These are phyloP conservation scores for Linurgus olivaceus DNA, from an alignment of 2,797 vertebrate genomes.

Conservation along the genomic window DNA sequence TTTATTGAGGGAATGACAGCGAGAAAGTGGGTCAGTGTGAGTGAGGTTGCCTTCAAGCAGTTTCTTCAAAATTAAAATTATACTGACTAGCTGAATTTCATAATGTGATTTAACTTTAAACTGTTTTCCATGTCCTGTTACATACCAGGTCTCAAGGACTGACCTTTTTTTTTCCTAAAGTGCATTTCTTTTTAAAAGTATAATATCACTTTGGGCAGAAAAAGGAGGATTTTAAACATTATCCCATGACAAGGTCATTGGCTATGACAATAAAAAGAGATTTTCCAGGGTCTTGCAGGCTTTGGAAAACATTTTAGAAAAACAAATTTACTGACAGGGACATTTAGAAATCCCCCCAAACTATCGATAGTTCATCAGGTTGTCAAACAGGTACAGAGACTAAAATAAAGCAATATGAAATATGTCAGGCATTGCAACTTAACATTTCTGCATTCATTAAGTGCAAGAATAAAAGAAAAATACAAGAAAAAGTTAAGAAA, in stretches of 20 bases:
- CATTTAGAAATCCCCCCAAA: background rate
- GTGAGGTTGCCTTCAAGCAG: background rate
- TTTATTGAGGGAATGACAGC: background rate
- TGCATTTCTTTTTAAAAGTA: background rate
- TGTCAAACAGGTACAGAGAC: background rate
- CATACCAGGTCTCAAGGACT: background rate
- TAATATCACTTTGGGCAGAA: background rate
- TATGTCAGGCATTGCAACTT: background rate
- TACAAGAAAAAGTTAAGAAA: background rate
- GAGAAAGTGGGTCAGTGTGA: background rate
- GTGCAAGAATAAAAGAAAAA: background rate
- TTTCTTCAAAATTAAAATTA: background rate
- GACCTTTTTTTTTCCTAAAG: background rate
- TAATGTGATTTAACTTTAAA: constrained; percentile 2
- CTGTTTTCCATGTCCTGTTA: background rate
- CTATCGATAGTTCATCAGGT: background rate
- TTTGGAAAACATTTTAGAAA: background rate
- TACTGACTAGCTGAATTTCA: background rate
- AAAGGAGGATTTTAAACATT: background rate
- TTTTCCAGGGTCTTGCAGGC: background rate
- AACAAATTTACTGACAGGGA: background rate
- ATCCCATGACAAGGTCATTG: background rate
- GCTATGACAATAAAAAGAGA: background rate
- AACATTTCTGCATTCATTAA: background rate
- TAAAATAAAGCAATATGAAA: background rate